Evolutionary conservation across 2,113 vertebrate genomes (phyloP), one percentile per base, ranked within the genome.

Genomic region (Isichthys henryi): DNA sequence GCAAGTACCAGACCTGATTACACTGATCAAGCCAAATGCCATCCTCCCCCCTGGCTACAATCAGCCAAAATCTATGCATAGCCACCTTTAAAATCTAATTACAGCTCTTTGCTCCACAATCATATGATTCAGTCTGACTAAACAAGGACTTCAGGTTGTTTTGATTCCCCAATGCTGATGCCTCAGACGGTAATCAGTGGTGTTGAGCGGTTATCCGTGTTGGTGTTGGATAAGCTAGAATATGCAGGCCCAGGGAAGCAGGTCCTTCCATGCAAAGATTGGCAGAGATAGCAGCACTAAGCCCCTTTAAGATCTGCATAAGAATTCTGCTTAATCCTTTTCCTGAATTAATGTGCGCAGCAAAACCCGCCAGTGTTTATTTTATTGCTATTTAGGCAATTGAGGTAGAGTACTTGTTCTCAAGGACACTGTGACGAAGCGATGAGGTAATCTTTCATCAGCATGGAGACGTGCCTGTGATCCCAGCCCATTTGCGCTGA

Each of bases 371-470:
- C 85, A 87, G 49, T 87, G 85, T 87, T 87, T 87, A 87, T 87
- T 39, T 87, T 87, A 87, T 56, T 87, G 85, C 85, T 87, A 87
- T 87, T 87, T 87, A 87, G 85, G 85, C 85, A 87, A 87, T 87
- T 87, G 85, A 87, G 50, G 50, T 87, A 87, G 31, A 87, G 85
- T 87, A 48, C 85, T 87, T 39, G 27, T 87, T 53, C 85, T 56
- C 50, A 87, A 87, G 85, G 85, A 87, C 85, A 19, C 85, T 53
- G 50, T 39, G 49, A 52, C n/a, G 31, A 35, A 39, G 85, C 50
- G 35, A 35, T 87, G 85, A 87, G 48, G 85, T 87, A 35, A 87
- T 87, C 49, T 39, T 56, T 87, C 85, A 87, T 87, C 50, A 87
- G 49, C 49, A 31, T 3, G 27, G 48, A 52, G n/a, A 17, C 11